Evolutionary conservation across 2,888 invertebrate genomes (phyloP), one percentile per base, ranked within the genome.

Genomic region (Epinotia nisella): DNA sequence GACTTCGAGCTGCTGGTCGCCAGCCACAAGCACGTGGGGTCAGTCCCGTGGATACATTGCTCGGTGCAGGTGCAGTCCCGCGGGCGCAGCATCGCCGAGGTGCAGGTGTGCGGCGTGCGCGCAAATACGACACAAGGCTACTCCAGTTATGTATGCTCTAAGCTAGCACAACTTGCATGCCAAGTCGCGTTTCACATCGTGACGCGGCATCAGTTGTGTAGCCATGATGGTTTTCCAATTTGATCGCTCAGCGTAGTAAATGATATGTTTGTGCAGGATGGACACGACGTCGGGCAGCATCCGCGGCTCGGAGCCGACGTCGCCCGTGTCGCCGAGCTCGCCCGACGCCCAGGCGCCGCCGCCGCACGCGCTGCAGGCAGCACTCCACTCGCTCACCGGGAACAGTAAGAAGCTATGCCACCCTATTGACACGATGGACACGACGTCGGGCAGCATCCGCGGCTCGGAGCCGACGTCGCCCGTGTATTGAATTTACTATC

Each of bases 1-100:
- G 99, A 99, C 94, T 99, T 98, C 92, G 99, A 99, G 88, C 94
- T 99, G 66, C 94, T 99, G 9, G 96, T 98, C 17, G 99, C 99
- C 39, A 98, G 98, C 86, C 99, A 99, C 89, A 97, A 97, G 84
- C 98, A 98, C 88, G 97, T 99, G 29, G 97, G 98, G 97, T 97
- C 81, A 85, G 90, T 45, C 41, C 2, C 45, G 5, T 10, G 1
- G 21, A 24, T 24, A 24, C 21, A 24, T 24, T 24, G 2, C 2
- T 24, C 21, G 53, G 96, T 97, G 1, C 95, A n/a, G n/a, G n/a
- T n/a, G n/a, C n/a, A n/a, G n/a, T n/a, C n/a, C n/a, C n/a, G n/a
- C n/a, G n/a, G n/a, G n/a, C n/a, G n/a, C n/a, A n/a, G n/a, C n/a
- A n/a, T n/a, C n/a, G n/a, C n/a, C n/a, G n/a, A n/a, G n/a, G n/a